Conservation (phyloP, 53 echinoderm and acorn worm genomes). For the Stichopus horrens region DNA sequence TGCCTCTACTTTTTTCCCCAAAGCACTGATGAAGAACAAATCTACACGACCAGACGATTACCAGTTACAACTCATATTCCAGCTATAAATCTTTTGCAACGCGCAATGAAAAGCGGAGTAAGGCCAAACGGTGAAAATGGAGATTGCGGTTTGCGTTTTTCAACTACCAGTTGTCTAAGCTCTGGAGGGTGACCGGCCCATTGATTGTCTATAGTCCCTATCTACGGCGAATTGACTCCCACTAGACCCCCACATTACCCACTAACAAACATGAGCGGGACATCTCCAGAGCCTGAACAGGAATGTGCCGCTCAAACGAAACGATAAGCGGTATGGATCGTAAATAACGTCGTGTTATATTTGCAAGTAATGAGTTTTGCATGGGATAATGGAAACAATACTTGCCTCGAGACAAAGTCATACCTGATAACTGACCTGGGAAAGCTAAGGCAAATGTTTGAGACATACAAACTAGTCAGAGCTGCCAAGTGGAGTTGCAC, state of each 20-base stretch:
- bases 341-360: slow-evolving; percentile 18
- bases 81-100: no score
- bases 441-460: no score
- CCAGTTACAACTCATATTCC: no score
- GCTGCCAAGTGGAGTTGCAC: no score
- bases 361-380: slow-evolving; percentile 24
- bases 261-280: not conserved
- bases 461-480: no score
- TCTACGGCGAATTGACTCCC: slow-evolving; percentile 1
- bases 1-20: no score
- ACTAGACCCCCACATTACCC: slow-evolving; percentile 33
- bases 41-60: no score
- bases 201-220: slow-evolving; percentile 20
- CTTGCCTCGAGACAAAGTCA: no score
- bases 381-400: not conserved
- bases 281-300: slow-evolving; percentile 20
- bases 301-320: slow-evolving; percentile 23
- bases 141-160: slow-evolving; percentile 8
- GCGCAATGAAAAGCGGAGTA: no score
- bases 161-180: not conserved
- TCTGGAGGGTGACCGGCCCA: slow-evolving; percentile 11
- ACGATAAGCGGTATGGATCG: not conserved
- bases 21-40: no score
- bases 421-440: no score
- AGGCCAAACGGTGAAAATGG: no score